Conservation (phyloP, 2,888 invertebrate species). For the Bembecia ichneumoniformis region DNA sequence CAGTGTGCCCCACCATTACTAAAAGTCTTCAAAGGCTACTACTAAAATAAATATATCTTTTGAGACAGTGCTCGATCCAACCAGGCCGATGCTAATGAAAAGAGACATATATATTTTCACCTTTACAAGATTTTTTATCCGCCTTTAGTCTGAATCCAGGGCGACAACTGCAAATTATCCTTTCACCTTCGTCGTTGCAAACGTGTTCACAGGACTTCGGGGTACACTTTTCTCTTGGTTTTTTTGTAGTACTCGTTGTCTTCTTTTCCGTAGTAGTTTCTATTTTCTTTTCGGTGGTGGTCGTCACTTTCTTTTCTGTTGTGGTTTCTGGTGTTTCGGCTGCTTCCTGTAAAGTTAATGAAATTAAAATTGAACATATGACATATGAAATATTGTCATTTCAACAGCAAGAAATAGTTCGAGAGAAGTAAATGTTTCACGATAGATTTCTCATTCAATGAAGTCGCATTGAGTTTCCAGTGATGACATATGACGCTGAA, state of each 20-base stretch:
- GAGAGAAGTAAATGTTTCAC: no score
- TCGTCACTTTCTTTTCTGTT: slow-evolving; percentile 19
- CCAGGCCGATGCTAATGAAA: background rate
- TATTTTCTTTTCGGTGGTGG: slow-evolving; percentile 14
- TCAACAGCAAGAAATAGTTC: no score
- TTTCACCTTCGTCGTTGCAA: slow-evolving; percentile 43
- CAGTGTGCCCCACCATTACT: no score
- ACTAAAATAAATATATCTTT: no score
- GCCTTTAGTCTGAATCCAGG: slow-evolving; percentile 43
- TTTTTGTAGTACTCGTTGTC: slow-evolving; percentile 9
- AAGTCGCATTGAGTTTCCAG: no score
- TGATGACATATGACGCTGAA: no score
- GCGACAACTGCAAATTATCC: slow-evolving; percentile 37
- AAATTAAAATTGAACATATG: no score
- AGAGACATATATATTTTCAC: slow-evolving; percentile 17
- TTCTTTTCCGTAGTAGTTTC: slow-evolving; percentile 24
- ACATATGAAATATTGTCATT: no score
- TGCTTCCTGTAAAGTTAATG: slow-evolving; percentile 31
- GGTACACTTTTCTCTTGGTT: slow-evolving; percentile 34
- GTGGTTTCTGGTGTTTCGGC: slow-evolving; percentile 34
- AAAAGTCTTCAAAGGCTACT: no score
- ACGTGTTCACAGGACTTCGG: slow-evolving; percentile 45
- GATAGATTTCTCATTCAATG: no score
- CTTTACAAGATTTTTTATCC: slow-evolving; percentile 54
- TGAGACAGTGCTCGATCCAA: no score